phyloP scores from a whole-genome alignment of 2,113 vertebrate genomes.

The Seriola quinqueradiata region DNA sequence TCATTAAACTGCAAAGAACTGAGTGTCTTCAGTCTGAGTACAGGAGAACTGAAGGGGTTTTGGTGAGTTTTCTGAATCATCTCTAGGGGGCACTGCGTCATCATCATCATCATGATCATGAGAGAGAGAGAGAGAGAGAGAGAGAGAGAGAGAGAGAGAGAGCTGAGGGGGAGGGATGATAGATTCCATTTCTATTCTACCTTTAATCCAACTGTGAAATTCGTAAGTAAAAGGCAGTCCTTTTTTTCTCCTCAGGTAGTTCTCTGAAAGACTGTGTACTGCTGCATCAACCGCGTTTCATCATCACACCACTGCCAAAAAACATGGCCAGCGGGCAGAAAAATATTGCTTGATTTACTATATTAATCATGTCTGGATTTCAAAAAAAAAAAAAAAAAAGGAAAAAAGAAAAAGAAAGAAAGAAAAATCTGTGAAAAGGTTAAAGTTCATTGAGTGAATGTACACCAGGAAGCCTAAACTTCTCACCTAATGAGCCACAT shows the following conservation, averaged over 20 bases:
- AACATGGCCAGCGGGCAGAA: conserved; percentile 48
- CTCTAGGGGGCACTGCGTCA: conserved; percentile 77
- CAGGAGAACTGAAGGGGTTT: background rate
- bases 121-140: conserved; percentile 13
- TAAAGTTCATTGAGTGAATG: conserved; percentile 40
- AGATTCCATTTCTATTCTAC: conserved; percentile 78
- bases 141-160: background rate
- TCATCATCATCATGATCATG: conserved; percentile 5
- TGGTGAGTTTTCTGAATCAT: conserved; percentile 13
- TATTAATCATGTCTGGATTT: conserved; percentile 60
- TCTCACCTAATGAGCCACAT: conserved; percentile 43
- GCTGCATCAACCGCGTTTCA: conserved; percentile 70
- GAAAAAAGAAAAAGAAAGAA: too few relatives aligned
- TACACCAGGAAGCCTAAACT: conserved; percentile 11
- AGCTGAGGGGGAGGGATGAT: conserved; percentile 38
- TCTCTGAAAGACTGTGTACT: conserved; percentile 53
- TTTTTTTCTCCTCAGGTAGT: conserved; percentile 64
- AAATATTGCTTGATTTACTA: conserved; percentile 36
- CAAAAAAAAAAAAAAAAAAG: background rate
- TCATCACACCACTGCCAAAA: conserved; percentile 56
- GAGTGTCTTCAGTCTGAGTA: conserved; percentile 3
- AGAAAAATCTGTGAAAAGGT: conserved; percentile 27
- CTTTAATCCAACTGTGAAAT: conserved; percentile 83
- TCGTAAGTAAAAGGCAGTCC: conserved; percentile 71
- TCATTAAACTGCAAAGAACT: background rate